These are phyloP conservation scores for Parelbella ahira DNA, from an alignment of 2,888 invertebrate genomes.

Conservation along the genomic window DNA sequence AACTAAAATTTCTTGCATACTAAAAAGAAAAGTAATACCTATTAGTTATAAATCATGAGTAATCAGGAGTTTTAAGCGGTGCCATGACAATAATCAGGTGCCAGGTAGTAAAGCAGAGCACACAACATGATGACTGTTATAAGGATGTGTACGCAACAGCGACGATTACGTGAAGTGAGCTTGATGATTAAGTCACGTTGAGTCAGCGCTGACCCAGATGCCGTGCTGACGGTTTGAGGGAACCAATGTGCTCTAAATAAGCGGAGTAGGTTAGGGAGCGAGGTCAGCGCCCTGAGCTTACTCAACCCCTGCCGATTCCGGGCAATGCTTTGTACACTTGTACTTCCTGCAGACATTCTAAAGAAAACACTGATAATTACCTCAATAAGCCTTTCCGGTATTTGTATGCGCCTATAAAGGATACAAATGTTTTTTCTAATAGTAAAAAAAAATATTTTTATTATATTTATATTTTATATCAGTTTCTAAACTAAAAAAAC, in stretches of 20 bases:
- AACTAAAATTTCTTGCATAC: too few species aligned
- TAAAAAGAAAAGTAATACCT: too few species aligned
- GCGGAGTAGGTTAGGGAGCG: slow-evolving; percentile 74
- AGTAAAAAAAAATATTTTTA: too few species aligned
- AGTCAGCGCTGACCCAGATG: slow-evolving; percentile 73
- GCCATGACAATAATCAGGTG: not conserved
- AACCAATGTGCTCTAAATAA: slow-evolving; percentile 73
- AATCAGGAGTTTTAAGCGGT: not conserved
- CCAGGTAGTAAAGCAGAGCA: slow-evolving; percentile 25
- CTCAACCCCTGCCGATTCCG: slow-evolving; percentile 52
- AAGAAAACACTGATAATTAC: too few species aligned
- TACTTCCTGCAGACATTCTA: too few species aligned
- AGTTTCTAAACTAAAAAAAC: too few species aligned
- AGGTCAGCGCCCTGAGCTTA: slow-evolving; percentile 63
- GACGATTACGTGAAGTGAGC: slow-evolving; percentile 39
- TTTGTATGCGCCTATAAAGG: too few species aligned
- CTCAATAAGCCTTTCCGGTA: too few species aligned
- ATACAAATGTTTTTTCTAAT: too few species aligned
- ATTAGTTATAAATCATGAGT: too few species aligned
- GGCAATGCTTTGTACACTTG: too few species aligned
- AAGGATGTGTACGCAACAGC: slow-evolving; percentile 41
- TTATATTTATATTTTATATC: too few species aligned
- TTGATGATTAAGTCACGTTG: slow-evolving; percentile 66
- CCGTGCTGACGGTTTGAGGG: slow-evolving; percentile 57
- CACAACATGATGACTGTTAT: slow-evolving; percentile 27